Evolutionary conservation across 2,797 vertebrate species (phyloP).

Genomic region (Anguilla anguilla): DNA sequence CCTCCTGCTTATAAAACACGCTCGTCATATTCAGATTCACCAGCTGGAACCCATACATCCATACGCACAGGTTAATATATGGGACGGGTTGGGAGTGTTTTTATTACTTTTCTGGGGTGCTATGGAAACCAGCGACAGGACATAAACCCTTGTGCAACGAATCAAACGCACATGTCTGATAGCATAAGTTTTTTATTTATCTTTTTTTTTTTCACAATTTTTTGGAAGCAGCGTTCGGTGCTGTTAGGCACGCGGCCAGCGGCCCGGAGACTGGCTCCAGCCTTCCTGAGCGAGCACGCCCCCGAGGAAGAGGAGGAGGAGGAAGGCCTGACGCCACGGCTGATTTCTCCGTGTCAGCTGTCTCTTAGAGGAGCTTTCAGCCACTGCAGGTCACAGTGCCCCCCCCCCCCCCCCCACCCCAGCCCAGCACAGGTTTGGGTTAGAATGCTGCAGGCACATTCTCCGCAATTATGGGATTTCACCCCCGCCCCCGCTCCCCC

Average conservation of each 20-base stretch:
- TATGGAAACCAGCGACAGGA: background rate
- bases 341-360: background rate
- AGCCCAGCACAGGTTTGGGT: background rate
- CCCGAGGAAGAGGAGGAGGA: background rate
- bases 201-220: background rate
- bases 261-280: background rate
- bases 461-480: slow-evolving; percentile 3
- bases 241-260: background rate
- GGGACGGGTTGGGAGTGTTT: background rate
- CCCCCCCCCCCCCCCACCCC: background rate
- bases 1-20: background rate
- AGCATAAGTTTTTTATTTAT: background rate
- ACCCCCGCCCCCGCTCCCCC: background rate
- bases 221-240: background rate
- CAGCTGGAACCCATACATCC: background rate
- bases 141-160: background rate
- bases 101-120: background rate
- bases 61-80: background rate
- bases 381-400: background rate
- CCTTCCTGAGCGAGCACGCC: background rate
- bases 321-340: background rate
- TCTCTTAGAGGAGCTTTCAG: background rate
- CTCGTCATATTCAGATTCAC: background rate
- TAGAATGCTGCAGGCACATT: background rate
- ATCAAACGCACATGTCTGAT: background rate